Conservation (phyloP, 2,888 invertebrate genomes). For the Dryomyza anilis region DNA sequence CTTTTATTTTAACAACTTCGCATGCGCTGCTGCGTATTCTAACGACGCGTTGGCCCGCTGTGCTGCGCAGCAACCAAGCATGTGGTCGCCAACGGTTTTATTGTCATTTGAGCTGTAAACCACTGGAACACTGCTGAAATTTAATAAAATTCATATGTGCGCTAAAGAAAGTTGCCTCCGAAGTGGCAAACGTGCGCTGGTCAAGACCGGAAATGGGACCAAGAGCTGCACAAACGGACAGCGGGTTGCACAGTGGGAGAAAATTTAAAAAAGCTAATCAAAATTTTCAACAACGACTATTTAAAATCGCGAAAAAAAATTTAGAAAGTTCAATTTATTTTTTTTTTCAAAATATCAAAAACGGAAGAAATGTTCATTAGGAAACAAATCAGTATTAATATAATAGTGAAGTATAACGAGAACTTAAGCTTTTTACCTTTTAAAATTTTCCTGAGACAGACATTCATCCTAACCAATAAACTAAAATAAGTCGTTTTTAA, state of each 20-base stretch:
- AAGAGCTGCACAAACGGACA: background rate
- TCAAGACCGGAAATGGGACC: background rate
- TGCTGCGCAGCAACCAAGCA: background rate
- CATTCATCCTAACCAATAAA: too few species aligned
- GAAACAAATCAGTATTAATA: too few species aligned
- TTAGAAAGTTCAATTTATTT: too few species aligned
- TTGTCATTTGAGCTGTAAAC: constrained; percentile 15
- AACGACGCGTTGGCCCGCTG: constrained; percentile 8
- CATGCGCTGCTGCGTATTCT: background rate
- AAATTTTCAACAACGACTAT: too few species aligned
- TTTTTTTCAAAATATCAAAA: too few species aligned
- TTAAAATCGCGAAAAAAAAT: too few species aligned
- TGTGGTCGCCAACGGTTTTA: background rate
- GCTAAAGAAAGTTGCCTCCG: background rate
- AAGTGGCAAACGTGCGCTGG: background rate
- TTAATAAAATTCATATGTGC: constrained; percentile 9
- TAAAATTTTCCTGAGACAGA: too few species aligned
- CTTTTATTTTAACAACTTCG: constrained; percentile 1
- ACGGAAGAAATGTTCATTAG: too few species aligned
- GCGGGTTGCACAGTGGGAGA: background rate
- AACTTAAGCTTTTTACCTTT: too few species aligned
- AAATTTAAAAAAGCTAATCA: too few species aligned
- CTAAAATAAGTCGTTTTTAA: too few species aligned
- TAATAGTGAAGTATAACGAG: too few species aligned
- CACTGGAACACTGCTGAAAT: constrained; percentile 6